Base-by-base conservation (phyloP, 1,140 invertebrate species). In the Lepidostoma basale region DNA sequence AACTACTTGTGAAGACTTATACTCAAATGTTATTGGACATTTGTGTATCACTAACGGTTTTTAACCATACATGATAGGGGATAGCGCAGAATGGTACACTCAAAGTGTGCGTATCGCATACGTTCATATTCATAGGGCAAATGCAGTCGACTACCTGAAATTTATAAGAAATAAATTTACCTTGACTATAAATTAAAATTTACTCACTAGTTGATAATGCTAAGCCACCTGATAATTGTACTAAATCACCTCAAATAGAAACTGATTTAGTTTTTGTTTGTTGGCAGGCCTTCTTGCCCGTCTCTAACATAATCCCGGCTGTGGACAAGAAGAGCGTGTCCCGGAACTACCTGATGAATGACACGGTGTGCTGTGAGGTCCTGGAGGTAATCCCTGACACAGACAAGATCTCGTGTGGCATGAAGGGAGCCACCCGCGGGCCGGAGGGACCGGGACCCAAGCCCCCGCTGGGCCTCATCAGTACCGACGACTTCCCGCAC, bases 311-410 rank as follows among this genome's bases (percentile, higher is more conserved):
- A 77, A 90, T 92, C 77, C 88, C 88, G 70, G 88, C 89, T 42
- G 86, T 91, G 77, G 90, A 93, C 84, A 91, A 92, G 84, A 91
- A 92, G 82, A 91, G 89, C 77, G 87, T 90, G 73, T 88, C 86
- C 78, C 88, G 88, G 80, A 87, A 85, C 79, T 93, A 90, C 85
- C 87, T 88, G 80, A 88, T 88, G 83, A 94, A 91, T 86, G 92
- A 94, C 82, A 88, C 89, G 74, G 87, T 94, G 49, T 91, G 92
- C 84, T 94, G 92, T 83, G 92, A 95, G 84, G 91, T 96, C 16
- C 84, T 94, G 74, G 91, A 92, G 85, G 89, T 95, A 65, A 91
- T 90, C 75, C 87, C 90, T 45, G 93, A 95, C 76, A 89, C 89
- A 22, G 92, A 95, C 79, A 95, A 94, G 83, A 87, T 97, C 77